phyloP scores from a whole-genome alignment of 2,888 invertebrate genomes.

The Tetramorium bicarinatum region DNA sequence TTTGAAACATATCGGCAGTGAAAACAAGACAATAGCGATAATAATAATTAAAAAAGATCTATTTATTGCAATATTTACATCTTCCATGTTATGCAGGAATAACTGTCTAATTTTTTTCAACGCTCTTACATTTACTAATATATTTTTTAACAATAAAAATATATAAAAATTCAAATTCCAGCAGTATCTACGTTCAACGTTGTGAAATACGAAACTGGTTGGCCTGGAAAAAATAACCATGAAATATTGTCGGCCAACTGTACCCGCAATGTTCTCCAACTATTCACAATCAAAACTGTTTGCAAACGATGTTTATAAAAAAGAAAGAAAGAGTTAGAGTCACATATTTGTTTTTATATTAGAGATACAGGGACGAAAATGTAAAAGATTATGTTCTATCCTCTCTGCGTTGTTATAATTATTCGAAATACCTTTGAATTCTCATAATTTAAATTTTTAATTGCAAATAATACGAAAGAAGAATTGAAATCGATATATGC shows the following conservation, averaged over 20 bases:
- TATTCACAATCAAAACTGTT: slow-evolving; percentile 32
- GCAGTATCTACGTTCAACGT: slow-evolving; percentile 23
- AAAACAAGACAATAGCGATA: not conserved
- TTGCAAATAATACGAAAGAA: slow-evolving; percentile 13
- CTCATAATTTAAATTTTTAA: not conserved
- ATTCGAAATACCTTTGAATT: not conserved
- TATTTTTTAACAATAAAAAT: not conserved
- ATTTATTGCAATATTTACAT: not conserved
- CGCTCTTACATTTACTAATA: not conserved
- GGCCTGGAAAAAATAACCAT: slow-evolving; percentile 40
- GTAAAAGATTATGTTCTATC: not conserved
- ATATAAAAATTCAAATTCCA: slow-evolving; percentile 25
- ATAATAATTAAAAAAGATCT: not conserved
- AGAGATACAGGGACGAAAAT: not conserved
- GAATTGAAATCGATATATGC: not conserved
- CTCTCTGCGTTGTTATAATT: not conserved
- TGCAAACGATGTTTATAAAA: slow-evolving; percentile 26
- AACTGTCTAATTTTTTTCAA: not conserved
- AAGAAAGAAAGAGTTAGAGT: not conserved
- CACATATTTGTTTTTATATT: not conserved
- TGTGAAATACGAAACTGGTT: slow-evolving; percentile 40
- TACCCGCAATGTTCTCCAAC: slow-evolving; percentile 19
- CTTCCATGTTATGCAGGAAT: not conserved
- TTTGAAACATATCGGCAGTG: not conserved
- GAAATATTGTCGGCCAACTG: slow-evolving; percentile 36